phyloP scores from a whole-genome alignment of 53 echinoderm and acorn worm genomes.

The Antedon mediterranea region DNA sequence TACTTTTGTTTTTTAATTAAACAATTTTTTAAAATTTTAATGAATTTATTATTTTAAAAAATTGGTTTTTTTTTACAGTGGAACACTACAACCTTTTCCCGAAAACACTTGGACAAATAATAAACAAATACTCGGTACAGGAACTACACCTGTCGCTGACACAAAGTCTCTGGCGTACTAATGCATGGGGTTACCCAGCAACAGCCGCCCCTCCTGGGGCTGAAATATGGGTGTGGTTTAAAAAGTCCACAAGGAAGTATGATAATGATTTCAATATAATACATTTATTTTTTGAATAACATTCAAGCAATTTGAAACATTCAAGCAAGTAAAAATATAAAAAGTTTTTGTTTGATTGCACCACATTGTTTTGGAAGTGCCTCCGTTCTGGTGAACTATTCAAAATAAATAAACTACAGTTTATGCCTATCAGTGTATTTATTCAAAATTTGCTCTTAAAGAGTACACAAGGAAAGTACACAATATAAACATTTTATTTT shows the following conservation, averaged over 20 bases:
- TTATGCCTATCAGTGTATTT: too few relatives aligned
- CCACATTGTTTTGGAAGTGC: too few relatives aligned
- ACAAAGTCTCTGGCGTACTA: slow-evolving; percentile 77
- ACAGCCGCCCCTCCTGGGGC: slow-evolving; percentile 66
- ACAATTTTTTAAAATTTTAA: neutral
- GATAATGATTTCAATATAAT: neutral
- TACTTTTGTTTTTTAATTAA: too few relatives aligned
- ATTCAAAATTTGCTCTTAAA: too few relatives aligned
- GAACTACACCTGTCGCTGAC: slow-evolving; percentile 87
- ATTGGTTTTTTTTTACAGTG: slow-evolving; percentile 15
- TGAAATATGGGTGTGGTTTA: slow-evolving; percentile 73
- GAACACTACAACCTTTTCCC: slow-evolving; percentile 92
- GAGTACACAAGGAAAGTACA: too few relatives aligned
- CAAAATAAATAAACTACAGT: too few relatives aligned
- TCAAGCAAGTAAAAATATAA: too few relatives aligned
- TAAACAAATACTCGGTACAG: slow-evolving; percentile 60
- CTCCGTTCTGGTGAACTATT: too few relatives aligned
- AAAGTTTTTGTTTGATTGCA: too few relatives aligned
- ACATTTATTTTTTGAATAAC: too few relatives aligned
- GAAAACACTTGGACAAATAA: slow-evolving; percentile 74
- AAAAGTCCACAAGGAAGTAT: slow-evolving; percentile 8
- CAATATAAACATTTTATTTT: too few relatives aligned
- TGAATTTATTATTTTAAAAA: slow-evolving; percentile 2
- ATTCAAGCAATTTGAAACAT: too few relatives aligned
- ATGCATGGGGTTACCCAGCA: slow-evolving; percentile 75